A percentile compares a stretch with the other conserved stretches of the same genome.
Conservation (phyloP, 37 sponge, comb jelly and placozoan species). For the Axinella damicornis region DNA sequence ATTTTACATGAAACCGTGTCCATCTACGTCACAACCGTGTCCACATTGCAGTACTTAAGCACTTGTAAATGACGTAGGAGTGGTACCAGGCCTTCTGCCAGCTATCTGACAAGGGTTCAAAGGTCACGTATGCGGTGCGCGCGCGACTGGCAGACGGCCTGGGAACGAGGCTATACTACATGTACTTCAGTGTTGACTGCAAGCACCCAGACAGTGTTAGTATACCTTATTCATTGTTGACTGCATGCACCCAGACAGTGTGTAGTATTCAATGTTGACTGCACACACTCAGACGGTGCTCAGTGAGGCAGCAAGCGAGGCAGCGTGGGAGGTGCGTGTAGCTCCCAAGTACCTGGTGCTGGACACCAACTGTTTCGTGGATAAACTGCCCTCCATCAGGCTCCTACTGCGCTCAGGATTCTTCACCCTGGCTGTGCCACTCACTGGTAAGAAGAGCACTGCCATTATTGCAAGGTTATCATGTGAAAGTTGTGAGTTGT, state of each 20-base stretch:
- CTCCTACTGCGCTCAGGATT: constrained; percentile 26
- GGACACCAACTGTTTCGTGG: constrained; percentile 92
- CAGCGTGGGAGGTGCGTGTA: constrained; percentile 12
- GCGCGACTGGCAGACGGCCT: too few species aligned
- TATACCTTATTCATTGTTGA: not conserved
- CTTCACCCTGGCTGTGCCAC: constrained; percentile 76
- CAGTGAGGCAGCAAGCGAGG: constrained; percentile 42
- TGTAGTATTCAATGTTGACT: not conserved
- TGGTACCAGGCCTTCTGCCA: too few species aligned
- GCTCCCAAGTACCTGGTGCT: constrained; percentile 80
- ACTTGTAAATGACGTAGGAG: too few species aligned
- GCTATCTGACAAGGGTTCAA: too few species aligned
- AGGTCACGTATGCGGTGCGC: too few species aligned
- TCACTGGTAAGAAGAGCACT: constrained; percentile 55
- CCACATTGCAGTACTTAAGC: too few species aligned
- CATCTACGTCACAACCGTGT: too few species aligned
- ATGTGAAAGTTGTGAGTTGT: not conserved
- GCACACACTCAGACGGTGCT: constrained; percentile 30
- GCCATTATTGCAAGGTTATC: not conserved
- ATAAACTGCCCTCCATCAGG: constrained; percentile 56
- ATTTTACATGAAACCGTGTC: too few species aligned
- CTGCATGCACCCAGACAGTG: constrained; percentile 6
- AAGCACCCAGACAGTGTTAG: not conserved
- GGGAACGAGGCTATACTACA: too few species aligned
- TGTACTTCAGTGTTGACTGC: too few species aligned